A percentile compares a stretch with the other conserved stretches of the same genome.
Evolutionary conservation across 2,888 invertebrate genomes (phyloP).

Genomic region (Athrips mouffetella): DNA sequence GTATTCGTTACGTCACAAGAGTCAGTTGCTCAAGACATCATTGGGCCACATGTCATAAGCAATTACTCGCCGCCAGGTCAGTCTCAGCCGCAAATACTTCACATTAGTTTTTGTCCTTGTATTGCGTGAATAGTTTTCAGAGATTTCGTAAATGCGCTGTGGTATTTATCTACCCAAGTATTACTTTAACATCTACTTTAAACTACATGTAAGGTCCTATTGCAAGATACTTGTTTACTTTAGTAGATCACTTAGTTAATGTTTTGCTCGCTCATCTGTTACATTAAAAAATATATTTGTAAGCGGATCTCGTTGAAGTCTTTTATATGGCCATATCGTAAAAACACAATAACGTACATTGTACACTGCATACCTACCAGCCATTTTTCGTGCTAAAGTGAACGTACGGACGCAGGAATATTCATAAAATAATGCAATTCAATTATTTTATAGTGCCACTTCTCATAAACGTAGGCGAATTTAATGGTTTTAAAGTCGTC

Average conservation of each 20-base stretch:
- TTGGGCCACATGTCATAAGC: slow-evolving; percentile 43
- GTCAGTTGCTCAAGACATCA: slow-evolving; percentile 49
- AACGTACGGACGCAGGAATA: neutral
- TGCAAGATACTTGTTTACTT: slow-evolving; percentile 3
- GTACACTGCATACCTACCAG: no score
- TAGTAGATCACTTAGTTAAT: no score
- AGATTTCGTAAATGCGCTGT: slow-evolving; percentile 4
- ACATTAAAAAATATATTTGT: no score
- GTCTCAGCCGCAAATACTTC: slow-evolving; percentile 16
- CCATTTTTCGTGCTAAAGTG: neutral
- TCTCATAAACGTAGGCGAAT: slow-evolving; percentile 6
- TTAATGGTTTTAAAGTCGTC: neutral
- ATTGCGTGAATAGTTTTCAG: slow-evolving; percentile 5
- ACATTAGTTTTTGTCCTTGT: slow-evolving; percentile 16
- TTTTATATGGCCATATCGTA: slow-evolving; percentile 2
- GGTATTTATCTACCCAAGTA: slow-evolving; percentile 5
- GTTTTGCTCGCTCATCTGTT: no score
- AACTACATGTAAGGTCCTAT: slow-evolving; percentile 6
- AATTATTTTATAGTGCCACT: slow-evolving; percentile 2
- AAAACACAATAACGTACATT: no score
- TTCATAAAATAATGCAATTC: slow-evolving; percentile 5
- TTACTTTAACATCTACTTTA: neutral
- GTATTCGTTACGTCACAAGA: slow-evolving; percentile 35
- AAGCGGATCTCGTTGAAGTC: slow-evolving; percentile 7
- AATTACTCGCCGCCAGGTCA: slow-evolving; percentile 46